Evolutionary conservation across 2,888 invertebrate species (phyloP).

Genomic region (Caenorhabditis uteleia): DNA sequence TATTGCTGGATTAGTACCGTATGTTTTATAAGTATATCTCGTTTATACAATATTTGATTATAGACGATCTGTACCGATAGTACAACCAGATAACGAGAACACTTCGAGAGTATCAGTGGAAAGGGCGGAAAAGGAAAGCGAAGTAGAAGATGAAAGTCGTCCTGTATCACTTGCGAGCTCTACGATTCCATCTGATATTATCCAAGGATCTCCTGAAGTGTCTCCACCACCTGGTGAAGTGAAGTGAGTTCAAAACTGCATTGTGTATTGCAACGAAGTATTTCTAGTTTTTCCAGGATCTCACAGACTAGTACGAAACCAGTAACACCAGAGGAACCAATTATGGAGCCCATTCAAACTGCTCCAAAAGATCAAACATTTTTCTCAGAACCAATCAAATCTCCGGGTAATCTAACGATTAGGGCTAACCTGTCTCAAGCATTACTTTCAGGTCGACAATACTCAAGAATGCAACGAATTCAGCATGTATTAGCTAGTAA

Average conservation of each 20-base stretch:
- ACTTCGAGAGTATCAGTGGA: not conserved
- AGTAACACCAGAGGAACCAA: constrained; percentile 11
- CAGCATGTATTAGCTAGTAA: constrained; percentile 25
- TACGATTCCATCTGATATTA: constrained; percentile 29
- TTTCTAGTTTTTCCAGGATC: constrained; percentile 34
- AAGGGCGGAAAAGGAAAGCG: not conserved
- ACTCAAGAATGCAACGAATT: constrained; percentile 25
- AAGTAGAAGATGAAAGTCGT: constrained; percentile 8
- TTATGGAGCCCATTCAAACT: not conserved
- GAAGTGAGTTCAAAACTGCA: constrained; percentile 17
- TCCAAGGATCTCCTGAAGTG: constrained; percentile 16
- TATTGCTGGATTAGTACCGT: constrained; percentile 29
- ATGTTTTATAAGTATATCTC: not conserved
- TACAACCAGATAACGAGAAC: not conserved
- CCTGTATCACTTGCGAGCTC: constrained; percentile 25
- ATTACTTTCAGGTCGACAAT: constrained; percentile 10
- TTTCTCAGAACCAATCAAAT: constrained; percentile 30
- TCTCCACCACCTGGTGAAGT: constrained; percentile 9
- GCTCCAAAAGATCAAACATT: constrained; percentile 12
- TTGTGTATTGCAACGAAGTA: not conserved
- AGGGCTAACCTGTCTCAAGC: too few relatives aligned
- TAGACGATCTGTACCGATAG: not conserved
- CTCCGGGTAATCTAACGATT: constrained; percentile 16
- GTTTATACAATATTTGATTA: not conserved
- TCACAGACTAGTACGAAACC: constrained; percentile 38